Conservation (phyloP, 2,888 invertebrate species). For the Lysandra bellargus region DNA sequence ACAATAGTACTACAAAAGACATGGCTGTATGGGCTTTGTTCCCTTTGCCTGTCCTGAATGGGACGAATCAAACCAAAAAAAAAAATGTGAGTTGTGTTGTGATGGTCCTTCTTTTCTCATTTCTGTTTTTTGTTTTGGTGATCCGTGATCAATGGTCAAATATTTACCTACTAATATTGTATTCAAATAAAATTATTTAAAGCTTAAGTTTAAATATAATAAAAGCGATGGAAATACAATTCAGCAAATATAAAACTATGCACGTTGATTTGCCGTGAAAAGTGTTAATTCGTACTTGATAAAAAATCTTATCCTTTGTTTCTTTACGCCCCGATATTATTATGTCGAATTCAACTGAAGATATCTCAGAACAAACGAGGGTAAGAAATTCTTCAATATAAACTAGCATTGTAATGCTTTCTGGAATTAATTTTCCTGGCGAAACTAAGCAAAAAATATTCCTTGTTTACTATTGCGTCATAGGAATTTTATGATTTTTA, state of each 20-base stretch:
- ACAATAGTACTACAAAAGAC: no score
- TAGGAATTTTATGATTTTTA: neutral
- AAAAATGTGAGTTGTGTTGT: neutral
- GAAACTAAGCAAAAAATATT: neutral
- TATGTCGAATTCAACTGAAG: constrained; percentile 31
- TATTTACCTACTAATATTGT: neutral
- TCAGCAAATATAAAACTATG: neutral
- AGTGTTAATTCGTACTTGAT: neutral
- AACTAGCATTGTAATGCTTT: neutral
- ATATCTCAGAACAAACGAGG: constrained; percentile 29
- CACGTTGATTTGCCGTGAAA: neutral
- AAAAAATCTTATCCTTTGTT: constrained; percentile 12
- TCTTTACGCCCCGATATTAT: neutral
- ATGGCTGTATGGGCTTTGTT: no score
- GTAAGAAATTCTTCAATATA: constrained; percentile 13
- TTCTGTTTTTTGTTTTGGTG: neutral
- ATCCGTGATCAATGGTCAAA: neutral
- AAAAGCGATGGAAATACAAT: neutral
- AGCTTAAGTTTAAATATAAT: neutral
- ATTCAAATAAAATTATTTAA: neutral
- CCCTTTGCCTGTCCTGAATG: no score
- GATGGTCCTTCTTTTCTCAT: no score
- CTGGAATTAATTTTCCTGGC: neutral
- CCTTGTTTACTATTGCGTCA: constrained; percentile 27
- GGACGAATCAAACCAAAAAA: no score